These are phyloP conservation scores for Leptinotarsa rubiginosa DNA, from an alignment of 2,888 invertebrate species.

Conservation along the genomic window DNA sequence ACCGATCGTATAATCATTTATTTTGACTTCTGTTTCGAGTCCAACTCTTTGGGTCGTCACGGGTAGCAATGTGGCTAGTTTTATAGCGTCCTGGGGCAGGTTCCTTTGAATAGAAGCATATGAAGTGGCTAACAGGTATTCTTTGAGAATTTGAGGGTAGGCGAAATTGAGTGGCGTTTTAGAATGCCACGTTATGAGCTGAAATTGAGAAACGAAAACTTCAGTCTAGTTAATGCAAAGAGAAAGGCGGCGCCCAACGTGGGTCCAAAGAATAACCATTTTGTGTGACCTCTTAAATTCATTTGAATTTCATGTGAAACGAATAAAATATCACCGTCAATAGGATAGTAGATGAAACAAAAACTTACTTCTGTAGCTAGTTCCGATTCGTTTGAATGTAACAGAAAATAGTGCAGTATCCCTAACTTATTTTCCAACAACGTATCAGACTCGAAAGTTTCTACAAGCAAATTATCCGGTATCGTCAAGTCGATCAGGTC, in stretches of 20 bases:
- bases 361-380: slow-evolving; percentile 76
- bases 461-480: slow-evolving; percentile 75
- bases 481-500: slow-evolving; percentile 78
- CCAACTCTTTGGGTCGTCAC: slow-evolving; percentile 74
- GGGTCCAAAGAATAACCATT: background rate
- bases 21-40: slow-evolving; percentile 74
- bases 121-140: slow-evolving; percentile 82
- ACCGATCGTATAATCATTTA: slow-evolving; percentile 70
- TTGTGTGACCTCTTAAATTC: too few relatives aligned
- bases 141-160: slow-evolving; percentile 79
- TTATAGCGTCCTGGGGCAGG: slow-evolving; percentile 77
- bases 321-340: background rate
- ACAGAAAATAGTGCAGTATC: slow-evolving; percentile 84
- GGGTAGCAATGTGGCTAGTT: slow-evolving; percentile 78
- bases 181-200: slow-evolving; percentile 73
- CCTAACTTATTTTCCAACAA: slow-evolving; percentile 80
- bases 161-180: slow-evolving; percentile 74
- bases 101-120: slow-evolving; percentile 79
- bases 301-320: too few relatives aligned
- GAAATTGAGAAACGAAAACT: slow-evolving; percentile 28
- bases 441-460: slow-evolving; percentile 77
- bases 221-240: too few relatives aligned
- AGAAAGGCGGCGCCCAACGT: background rate
- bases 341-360: background rate
- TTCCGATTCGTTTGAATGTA: slow-evolving; percentile 81